phyloP scores from a whole-genome alignment of 2,888 invertebrate genomes.

The Caenorhabditis sp. region DNA sequence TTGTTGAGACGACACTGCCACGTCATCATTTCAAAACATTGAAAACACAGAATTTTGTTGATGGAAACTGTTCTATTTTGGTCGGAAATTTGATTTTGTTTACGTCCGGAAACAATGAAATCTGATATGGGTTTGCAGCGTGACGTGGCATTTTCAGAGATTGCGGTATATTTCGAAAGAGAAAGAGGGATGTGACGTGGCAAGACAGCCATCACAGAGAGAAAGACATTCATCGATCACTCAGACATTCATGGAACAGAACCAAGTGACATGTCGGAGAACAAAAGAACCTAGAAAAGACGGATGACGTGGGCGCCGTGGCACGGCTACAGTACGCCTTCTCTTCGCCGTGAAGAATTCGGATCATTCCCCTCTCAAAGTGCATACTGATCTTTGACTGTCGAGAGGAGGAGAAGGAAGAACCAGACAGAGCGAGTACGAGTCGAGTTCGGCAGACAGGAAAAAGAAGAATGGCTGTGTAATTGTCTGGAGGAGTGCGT shows the following conservation, averaged over 20 bases:
- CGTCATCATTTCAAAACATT: slow-evolving; percentile 10
- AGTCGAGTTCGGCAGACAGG: slow-evolving; percentile 14
- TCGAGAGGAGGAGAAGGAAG: neutral
- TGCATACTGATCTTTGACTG: slow-evolving; percentile 21
- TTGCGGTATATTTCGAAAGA: neutral
- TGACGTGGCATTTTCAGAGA: slow-evolving; percentile 1
- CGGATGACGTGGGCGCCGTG: neutral
- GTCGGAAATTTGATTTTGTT: neutral
- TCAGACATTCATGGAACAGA: slow-evolving; percentile 8
- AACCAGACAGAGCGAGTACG: slow-evolving; percentile 3
- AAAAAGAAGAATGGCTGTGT: neutral
- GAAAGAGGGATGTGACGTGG: neutral
- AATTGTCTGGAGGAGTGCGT: slow-evolving; percentile 17
- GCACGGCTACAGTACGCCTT: neutral
- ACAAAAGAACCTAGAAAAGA: neutral
- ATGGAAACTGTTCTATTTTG: slow-evolving; percentile 7
- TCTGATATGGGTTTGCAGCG: neutral
- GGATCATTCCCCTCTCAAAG: slow-evolving; percentile 8
- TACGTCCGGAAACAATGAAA: neutral
- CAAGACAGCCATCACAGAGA: too few relatives aligned
- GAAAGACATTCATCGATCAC: slow-evolving; percentile 6
- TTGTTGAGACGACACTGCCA: slow-evolving; percentile 7
- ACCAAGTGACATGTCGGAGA: neutral
- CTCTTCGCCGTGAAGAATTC: too few relatives aligned
- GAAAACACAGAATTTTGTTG: neutral